A percentile compares a stretch with the other conserved stretches of the same genome.
Conservation (phyloP, 1,140 invertebrate species). For the Polypedilum pembai region DNA sequence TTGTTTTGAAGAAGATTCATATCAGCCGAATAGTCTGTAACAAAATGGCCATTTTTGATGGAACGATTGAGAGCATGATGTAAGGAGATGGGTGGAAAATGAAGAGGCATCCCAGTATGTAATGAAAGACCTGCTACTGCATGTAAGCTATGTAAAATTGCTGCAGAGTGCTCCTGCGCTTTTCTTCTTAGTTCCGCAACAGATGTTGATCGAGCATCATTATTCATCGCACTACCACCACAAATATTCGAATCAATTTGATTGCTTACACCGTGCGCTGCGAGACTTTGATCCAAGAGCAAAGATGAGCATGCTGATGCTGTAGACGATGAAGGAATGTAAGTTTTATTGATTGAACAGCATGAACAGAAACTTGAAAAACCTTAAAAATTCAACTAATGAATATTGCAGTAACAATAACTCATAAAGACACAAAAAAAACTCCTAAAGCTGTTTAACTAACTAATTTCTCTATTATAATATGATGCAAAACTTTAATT, state of each 20-base stretch:
- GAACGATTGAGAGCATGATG: slow-evolving; percentile 36
- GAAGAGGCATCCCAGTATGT: slow-evolving; percentile 40
- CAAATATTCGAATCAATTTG: slow-evolving; percentile 23
- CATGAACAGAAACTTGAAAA: slow-evolving; percentile 68
- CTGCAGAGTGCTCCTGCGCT: slow-evolving; percentile 84
- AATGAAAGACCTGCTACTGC: slow-evolving; percentile 46
- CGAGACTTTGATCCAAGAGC: slow-evolving; percentile 34
- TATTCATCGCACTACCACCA: slow-evolving; percentile 12
- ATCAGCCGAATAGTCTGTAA: slow-evolving; percentile 14
- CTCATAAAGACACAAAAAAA: no score
- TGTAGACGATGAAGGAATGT: slow-evolving; percentile 42
- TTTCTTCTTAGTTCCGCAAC: slow-evolving; percentile 80
- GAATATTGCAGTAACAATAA: neutral
- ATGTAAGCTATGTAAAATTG: slow-evolving; percentile 65
- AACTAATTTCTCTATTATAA: neutral
- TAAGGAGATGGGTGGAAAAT: slow-evolving; percentile 47
- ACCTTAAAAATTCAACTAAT: slow-evolving; percentile 43
- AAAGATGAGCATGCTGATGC: slow-evolving; percentile 5
- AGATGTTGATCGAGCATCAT: slow-evolving; percentile 64
- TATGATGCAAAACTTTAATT: neutral
- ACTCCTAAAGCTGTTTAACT: neutral
- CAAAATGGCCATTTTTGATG: neutral
- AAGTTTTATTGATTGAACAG: slow-evolving; percentile 59
- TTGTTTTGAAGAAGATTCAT: slow-evolving; percentile 33
- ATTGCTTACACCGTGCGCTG: slow-evolving; percentile 31